Percentiles rank a stretch among this genome's conserved stretches.
Conservation (phyloP, 2,113 vertebrate species). For the Cryptomyrus ogoouensis region DNA sequence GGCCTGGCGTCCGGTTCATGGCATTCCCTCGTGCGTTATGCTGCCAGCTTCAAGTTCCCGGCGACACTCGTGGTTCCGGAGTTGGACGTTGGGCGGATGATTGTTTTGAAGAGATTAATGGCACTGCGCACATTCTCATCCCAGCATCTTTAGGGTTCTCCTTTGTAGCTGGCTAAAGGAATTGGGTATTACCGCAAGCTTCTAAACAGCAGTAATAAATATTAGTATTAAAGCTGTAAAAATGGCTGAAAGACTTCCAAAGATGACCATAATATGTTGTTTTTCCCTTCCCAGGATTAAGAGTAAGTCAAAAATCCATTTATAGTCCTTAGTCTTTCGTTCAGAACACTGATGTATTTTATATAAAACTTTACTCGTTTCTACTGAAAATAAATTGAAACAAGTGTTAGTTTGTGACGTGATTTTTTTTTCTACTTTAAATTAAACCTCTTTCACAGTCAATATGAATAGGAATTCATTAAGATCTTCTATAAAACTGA, state of each 20-base stretch:
- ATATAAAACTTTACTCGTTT: not conserved
- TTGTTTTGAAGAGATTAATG: not conserved
- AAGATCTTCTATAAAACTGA: not conserved
- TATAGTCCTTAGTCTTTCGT: not conserved
- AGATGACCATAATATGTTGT: not conserved
- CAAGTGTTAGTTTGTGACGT: not conserved
- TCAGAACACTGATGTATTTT: not conserved
- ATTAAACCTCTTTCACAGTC: not conserved
- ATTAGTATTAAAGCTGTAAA: not conserved
- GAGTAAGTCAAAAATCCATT: not conserved
- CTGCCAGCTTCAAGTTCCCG: not conserved
- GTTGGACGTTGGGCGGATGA: not conserved
- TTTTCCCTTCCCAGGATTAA: not conserved
- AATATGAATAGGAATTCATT: not conserved
- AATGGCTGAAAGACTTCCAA: not conserved
- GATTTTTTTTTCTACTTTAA: not conserved
- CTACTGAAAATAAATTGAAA: not conserved
- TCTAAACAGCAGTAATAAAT: not conserved
- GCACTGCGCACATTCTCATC: not conserved
- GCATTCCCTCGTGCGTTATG: not conserved
- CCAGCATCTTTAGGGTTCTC: not conserved
- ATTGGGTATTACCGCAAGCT: not conserved
- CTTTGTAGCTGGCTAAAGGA: not conserved
- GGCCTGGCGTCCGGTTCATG: not conserved
- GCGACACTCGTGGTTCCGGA: not conserved